phyloP scores from a whole-genome alignment of 1,140 invertebrate genomes.

The Pachyrhynchus sulphureomaculatus region DNA sequence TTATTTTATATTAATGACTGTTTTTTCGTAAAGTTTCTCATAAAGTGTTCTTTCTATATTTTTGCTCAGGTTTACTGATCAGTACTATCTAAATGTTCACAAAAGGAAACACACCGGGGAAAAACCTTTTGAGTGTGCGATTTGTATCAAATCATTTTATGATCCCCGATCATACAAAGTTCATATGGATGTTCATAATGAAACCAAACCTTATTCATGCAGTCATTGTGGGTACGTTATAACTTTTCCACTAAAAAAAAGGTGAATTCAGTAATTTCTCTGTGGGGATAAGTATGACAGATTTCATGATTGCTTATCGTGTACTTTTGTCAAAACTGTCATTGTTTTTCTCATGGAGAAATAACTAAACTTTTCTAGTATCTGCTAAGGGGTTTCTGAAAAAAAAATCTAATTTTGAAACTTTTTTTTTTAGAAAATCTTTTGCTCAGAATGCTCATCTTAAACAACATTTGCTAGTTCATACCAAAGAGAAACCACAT shows the following conservation, averaged over 20 bases:
- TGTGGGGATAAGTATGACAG: too few relatives aligned
- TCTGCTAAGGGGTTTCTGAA: too few relatives aligned
- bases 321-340: too few relatives aligned
- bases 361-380: too few relatives aligned
- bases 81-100: slow-evolving; percentile 17
- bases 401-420: too few relatives aligned
- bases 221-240: slow-evolving; percentile 15
- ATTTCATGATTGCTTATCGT: too few relatives aligned
- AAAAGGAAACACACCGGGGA: slow-evolving; percentile 18
- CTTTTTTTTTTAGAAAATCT: slow-evolving; percentile 15
- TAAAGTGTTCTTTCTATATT: too few relatives aligned
- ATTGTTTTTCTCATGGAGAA: too few relatives aligned
- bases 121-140: slow-evolving; percentile 14
- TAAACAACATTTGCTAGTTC: slow-evolving; percentile 11
- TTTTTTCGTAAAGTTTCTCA: too few relatives aligned
- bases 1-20: too few relatives aligned
- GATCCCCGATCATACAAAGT: slow-evolving; percentile 11
- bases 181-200: slow-evolving; percentile 6
- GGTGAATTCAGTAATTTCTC: too few relatives aligned
- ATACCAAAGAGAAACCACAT: slow-evolving; percentile 12
- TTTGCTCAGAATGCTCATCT: slow-evolving; percentile 17
- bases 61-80: slow-evolving; percentile 16
- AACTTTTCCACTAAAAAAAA: not conserved
- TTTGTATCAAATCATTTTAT: slow-evolving; percentile 16
- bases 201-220: slow-evolving; percentile 9